A percentile compares a stretch with the other conserved stretches of the same genome.
These are phyloP conservation scores for Gracilinanus agilis DNA, from an alignment of 2,113 vertebrate genomes.

Conservation along the genomic window DNA sequence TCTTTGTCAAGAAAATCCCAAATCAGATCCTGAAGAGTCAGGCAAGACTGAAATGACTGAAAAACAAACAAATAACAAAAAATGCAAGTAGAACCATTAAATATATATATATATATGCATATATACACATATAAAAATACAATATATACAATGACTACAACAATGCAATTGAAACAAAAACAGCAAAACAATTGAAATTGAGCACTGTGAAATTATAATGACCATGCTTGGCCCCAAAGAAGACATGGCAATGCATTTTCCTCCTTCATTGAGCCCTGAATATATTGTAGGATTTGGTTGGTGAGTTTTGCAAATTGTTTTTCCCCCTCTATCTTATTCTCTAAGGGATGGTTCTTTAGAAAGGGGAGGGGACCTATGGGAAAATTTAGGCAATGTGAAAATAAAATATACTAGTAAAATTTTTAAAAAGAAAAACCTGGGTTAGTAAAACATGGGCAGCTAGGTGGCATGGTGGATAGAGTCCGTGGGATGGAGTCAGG, in stretches of 20 bases:
- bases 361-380: not conserved
- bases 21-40: too few relatives aligned
- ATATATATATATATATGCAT: too few relatives aligned
- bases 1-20: too few relatives aligned
- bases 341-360: not conserved
- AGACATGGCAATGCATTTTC: not conserved
- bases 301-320: not conserved
- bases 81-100: too few relatives aligned
- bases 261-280: not conserved
- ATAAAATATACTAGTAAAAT: not conserved
- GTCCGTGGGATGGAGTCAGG: not conserved
- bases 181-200: not conserved
- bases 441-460: not conserved
- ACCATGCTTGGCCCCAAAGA: not conserved
- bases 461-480: not conserved
- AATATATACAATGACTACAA: not conserved
- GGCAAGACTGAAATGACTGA: too few relatives aligned
- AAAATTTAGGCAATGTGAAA: not conserved
- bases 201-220: not conserved
- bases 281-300: not conserved
- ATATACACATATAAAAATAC: not conserved
- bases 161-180: not conserved
- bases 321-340: not conserved
- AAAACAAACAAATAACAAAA: too few relatives aligned
- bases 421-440: not conserved